These are phyloP conservation scores for Serilophus lunatus DNA, from an alignment of 2,113 vertebrate species.

Conservation along the genomic window DNA sequence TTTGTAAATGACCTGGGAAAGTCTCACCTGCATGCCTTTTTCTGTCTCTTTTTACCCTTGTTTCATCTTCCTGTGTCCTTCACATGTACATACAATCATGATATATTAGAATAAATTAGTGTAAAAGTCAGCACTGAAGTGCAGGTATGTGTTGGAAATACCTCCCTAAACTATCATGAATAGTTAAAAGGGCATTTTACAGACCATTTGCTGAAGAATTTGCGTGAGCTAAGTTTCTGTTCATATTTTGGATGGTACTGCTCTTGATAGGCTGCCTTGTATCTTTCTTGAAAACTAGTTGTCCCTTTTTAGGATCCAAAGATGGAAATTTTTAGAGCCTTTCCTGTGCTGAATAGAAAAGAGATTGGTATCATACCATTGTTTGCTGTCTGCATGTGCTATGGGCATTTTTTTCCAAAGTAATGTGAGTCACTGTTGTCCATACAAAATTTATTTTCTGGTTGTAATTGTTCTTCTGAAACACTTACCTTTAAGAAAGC, in stretches of 20 bases:
- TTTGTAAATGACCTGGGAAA: background rate
- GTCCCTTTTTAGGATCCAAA: background rate
- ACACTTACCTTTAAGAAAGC: background rate
- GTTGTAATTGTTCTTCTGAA: background rate
- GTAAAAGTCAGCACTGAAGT: background rate
- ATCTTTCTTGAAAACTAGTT: background rate
- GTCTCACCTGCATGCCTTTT: background rate
- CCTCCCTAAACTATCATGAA: background rate
- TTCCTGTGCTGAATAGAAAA: background rate
- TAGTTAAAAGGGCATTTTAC: background rate
- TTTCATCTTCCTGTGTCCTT: background rate
- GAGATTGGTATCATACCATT: background rate
- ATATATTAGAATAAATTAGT: background rate
- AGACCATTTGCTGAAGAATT: background rate
- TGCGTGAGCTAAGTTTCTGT: background rate
- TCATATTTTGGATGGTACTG: background rate
- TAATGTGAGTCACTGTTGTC: background rate
- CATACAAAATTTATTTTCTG: background rate
- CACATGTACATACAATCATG: fast-evolving
- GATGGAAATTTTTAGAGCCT: background rate
- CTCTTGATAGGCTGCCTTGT: background rate
- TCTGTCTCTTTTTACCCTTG: background rate
- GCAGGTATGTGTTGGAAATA: background rate
- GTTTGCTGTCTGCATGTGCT: background rate
- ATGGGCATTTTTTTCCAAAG: background rate